Evolutionary conservation across 2,888 invertebrate species (phyloP).

Genomic region (Siphonodentalium dalli): DNA sequence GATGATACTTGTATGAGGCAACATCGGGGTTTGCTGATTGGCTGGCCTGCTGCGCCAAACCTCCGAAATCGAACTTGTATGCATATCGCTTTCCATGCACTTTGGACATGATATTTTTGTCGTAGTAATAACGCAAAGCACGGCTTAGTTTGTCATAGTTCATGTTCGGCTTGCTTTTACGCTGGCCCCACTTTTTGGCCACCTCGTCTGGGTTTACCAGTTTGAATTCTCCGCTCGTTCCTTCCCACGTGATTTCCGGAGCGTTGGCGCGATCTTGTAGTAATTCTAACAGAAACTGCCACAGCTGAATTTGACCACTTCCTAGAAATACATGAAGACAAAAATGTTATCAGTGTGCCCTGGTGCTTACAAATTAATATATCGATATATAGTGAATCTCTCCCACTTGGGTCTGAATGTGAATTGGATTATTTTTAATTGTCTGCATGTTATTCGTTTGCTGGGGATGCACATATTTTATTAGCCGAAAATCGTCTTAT

Average conservation of each 20-base stretch:
- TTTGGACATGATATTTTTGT: slow-evolving; percentile 98
- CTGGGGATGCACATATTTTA: too few relatives aligned
- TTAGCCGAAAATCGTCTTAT: too few relatives aligned
- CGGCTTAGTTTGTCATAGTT: slow-evolving; percentile 96
- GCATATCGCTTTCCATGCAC: slow-evolving; percentile 96
- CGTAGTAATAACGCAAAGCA: slow-evolving; percentile 94
- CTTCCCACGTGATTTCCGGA: slow-evolving; percentile 95
- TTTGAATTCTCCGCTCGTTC: slow-evolving; percentile 93
- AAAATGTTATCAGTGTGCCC: too few relatives aligned
- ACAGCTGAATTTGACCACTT: slow-evolving; percentile 94
- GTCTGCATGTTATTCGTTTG: too few relatives aligned
- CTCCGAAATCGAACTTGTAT: slow-evolving; percentile 96
- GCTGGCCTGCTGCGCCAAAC: slow-evolving; percentile 78
- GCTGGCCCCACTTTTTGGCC: slow-evolving; percentile 91
- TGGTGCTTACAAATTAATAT: too few relatives aligned
- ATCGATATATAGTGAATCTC: too few relatives aligned
- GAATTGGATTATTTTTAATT: too few relatives aligned
- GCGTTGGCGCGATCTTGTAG: slow-evolving; percentile 86
- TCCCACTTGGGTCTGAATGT: too few relatives aligned
- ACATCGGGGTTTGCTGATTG: slow-evolving; percentile 81
- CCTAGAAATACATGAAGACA: too few relatives aligned
- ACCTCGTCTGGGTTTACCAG: slow-evolving; percentile 95
- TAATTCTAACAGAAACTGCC: slow-evolving; percentile 97
- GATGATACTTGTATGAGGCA: slow-evolving; percentile 93
- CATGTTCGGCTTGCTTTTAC: slow-evolving; percentile 97